These are phyloP conservation scores for Torymus auratus DNA, from an alignment of 2,888 invertebrate species.

Conservation along the genomic window DNA sequence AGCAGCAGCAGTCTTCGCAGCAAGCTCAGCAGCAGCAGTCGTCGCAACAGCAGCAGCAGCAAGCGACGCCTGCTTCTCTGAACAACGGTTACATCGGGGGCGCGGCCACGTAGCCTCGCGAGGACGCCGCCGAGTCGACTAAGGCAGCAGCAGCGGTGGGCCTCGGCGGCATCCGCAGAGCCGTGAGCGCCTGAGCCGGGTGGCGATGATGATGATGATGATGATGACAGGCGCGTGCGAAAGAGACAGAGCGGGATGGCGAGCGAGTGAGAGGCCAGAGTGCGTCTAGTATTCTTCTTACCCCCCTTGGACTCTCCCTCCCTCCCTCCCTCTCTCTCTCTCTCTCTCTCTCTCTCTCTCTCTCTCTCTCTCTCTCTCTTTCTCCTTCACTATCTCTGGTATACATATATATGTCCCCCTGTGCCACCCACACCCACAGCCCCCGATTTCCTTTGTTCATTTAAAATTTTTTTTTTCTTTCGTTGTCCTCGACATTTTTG, in stretches of 20 bases:
- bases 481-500: conserved; percentile 2
- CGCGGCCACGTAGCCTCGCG: conserved; percentile 68
- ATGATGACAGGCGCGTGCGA: not conserved
- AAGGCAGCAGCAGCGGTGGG: conserved; percentile 20
- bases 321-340: not conserved
- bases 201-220: conserved; percentile 1
- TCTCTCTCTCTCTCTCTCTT: conserved; percentile 19
- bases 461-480: not conserved
- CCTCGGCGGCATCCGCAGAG: conserved; percentile 55
- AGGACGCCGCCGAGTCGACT: conserved; percentile 45
- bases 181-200: conserved; percentile 54
- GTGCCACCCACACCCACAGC: not conserved
- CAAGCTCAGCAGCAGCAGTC: conserved; percentile 23
- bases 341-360: not conserved
- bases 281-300: conserved; percentile 28
- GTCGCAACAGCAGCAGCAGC: not conserved
- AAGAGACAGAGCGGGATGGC: not conserved
- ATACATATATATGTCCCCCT: not conserved
- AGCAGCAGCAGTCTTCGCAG: conserved; percentile 22
- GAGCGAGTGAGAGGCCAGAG: conserved; percentile 3
- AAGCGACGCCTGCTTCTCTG: conserved; percentile 63
- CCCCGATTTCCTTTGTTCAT: conserved; percentile 2
- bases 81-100: conserved; percentile 74
- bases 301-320: not conserved
- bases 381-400: not conserved